Percentiles rank a stretch among this genome's conserved stretches.
Conservation (phyloP, 2,888 invertebrate genomes). For the Copidosoma aretas region DNA sequence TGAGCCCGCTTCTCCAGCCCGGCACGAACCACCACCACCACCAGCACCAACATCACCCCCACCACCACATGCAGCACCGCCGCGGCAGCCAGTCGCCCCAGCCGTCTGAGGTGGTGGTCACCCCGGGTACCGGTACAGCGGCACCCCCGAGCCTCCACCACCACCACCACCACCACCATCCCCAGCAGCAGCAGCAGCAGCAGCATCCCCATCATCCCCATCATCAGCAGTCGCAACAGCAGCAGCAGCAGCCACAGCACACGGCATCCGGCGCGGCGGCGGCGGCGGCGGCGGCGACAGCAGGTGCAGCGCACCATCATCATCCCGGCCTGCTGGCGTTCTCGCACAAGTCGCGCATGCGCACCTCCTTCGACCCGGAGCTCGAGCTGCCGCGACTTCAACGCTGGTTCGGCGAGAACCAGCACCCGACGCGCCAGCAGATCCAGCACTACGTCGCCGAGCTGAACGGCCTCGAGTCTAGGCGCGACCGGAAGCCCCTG, state of each 20-base stretch:
- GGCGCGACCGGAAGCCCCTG: constrained; percentile 89
- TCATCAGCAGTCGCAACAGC: constrained; percentile 30
- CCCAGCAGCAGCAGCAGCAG: too few species aligned
- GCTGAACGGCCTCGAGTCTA: constrained; percentile 89
- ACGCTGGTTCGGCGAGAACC: constrained; percentile 96
- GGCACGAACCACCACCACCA: constrained; percentile 55
- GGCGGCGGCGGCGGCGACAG: constrained; percentile 56
- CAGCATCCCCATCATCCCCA: constrained; percentile 24
- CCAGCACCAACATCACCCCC: too few species aligned
- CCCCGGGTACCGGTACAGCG: neutral
- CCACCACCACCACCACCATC: constrained; percentile 49
- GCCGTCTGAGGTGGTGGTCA: neutral
- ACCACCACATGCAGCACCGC: too few species aligned
- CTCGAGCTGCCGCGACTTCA: constrained; percentile 94
- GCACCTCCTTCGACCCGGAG: constrained; percentile 97
- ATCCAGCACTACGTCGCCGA: constrained; percentile 95
- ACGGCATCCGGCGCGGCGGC: too few species aligned
- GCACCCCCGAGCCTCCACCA: constrained; percentile 54
- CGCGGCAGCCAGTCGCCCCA: constrained; percentile 1
- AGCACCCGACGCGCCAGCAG: constrained; percentile 95
- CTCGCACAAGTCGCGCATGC: constrained; percentile 87
- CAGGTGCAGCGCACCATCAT: constrained; percentile 18
- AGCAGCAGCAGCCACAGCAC: constrained; percentile 14
- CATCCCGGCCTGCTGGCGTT: constrained; percentile 66
- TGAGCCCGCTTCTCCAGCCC: constrained; percentile 55